Evolutionary conservation across 1,140 invertebrate species (phyloP).

Genomic region (Mya arenaria): DNA sequence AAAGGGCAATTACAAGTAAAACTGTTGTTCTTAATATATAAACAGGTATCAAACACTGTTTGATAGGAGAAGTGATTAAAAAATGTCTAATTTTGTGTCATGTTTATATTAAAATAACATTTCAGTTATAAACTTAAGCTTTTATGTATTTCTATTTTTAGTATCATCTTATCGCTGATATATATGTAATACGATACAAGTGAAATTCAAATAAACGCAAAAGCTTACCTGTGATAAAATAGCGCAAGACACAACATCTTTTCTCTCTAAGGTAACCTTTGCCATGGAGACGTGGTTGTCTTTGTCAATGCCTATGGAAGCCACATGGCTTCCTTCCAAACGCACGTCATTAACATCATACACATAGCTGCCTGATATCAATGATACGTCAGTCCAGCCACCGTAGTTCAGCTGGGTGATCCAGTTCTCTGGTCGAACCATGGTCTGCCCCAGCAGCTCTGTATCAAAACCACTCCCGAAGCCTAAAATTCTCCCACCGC

Average conservation of each 20-base stretch:
- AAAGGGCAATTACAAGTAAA: too few species aligned
- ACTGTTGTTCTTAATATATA: too few species aligned
- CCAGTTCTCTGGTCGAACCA: slow-evolving; percentile 35
- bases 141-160: neutral
- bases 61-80: too few species aligned
- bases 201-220: neutral
- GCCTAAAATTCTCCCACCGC: slow-evolving; percentile 85
- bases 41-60: too few species aligned
- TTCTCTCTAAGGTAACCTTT: slow-evolving; percentile 86
- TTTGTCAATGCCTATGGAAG: slow-evolving; percentile 90
- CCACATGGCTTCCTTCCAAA: slow-evolving; percentile 87
- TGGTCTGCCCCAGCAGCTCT: slow-evolving; percentile 87
- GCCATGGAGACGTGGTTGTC: slow-evolving; percentile 92
- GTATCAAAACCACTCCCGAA: slow-evolving; percentile 89
- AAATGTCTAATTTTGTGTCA: too few species aligned
- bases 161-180: neutral
- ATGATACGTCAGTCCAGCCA: slow-evolving; percentile 90
- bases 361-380: slow-evolving; percentile 93
- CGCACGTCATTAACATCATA: slow-evolving; percentile 86
- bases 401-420: slow-evolving; percentile 85
- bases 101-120: too few species aligned
- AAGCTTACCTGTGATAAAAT: slow-evolving; percentile 90
- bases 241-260: slow-evolving; percentile 85
- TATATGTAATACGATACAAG: neutral
- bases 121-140: too few species aligned